Evolutionary conservation across 2,113 vertebrate genomes (phyloP).

Genomic region (Enhydra lutris): DNA sequence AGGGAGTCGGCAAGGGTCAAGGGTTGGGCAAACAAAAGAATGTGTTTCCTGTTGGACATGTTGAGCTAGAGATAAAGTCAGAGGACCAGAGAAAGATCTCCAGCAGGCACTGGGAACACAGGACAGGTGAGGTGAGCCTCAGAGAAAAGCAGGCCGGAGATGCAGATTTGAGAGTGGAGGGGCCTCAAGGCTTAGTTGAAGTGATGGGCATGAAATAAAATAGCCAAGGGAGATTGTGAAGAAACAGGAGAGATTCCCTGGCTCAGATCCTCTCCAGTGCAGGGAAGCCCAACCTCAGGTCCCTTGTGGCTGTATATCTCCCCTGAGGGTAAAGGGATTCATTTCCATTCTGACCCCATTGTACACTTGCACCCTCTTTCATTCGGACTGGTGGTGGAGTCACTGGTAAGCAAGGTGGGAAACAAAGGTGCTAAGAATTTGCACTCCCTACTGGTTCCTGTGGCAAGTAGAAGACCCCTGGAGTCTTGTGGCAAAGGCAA

Average conservation of each 20-base stretch:
- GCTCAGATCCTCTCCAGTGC: not conserved
- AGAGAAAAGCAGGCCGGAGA: not conserved
- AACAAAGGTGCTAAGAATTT: not conserved
- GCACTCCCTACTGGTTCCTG: not conserved
- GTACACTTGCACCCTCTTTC: not conserved
- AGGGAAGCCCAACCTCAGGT: not conserved
- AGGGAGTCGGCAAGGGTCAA: not conserved
- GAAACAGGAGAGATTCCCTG: not conserved
- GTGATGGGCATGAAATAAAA: not conserved
- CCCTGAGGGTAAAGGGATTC: not conserved
- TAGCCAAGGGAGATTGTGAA: not conserved
- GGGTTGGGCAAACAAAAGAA: not conserved
- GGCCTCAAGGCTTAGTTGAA: not conserved
- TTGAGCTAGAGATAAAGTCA: not conserved
- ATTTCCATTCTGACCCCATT: not conserved
- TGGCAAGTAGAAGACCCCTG: not conserved
- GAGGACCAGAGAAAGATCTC: not conserved
- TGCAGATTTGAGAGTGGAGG: no score
- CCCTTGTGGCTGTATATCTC: not conserved
- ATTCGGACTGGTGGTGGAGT: not conserved
- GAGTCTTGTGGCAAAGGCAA: not conserved
- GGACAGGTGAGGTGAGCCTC: rapidly evolving
- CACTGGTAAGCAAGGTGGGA: not conserved
- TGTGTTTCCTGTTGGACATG: not conserved
- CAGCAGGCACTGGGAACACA: not conserved